A percentile compares a stretch with the other conserved stretches of the same genome.
Evolutionary conservation across 2,797 vertebrate species (phyloP).

Genomic region (Pristis pectinata): DNA sequence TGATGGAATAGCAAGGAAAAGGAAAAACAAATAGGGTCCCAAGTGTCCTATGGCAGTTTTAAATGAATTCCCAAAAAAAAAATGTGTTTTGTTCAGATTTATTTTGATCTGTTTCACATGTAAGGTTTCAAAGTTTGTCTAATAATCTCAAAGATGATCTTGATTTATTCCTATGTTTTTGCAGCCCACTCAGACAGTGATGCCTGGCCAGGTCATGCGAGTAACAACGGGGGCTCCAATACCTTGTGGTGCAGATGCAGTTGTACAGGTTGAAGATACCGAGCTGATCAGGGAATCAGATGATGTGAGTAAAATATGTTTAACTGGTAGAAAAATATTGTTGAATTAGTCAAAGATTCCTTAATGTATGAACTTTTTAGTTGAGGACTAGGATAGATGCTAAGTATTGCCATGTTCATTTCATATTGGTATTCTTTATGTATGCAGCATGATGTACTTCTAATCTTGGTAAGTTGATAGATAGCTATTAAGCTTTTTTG

Average conservation of each 20-base stretch:
- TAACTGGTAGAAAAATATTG: not conserved
- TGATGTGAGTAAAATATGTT: constrained; percentile 67
- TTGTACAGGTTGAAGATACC: constrained; percentile 95
- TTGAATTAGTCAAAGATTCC: not conserved
- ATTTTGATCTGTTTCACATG: not conserved
- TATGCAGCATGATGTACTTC: constrained; percentile 37
- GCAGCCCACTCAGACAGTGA: constrained; percentile 93
- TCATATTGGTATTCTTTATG: constrained; percentile 35
- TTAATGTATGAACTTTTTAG: not conserved
- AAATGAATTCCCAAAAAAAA: not conserved
- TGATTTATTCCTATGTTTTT: constrained; percentile 41
- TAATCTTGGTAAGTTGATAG: constrained; percentile 38
- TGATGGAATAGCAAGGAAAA: not conserved
- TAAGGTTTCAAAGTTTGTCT: constrained; percentile 21
- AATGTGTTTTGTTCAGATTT: not conserved
- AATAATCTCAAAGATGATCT: constrained; percentile 39
- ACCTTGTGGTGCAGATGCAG: constrained; percentile 93
- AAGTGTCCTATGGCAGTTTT: not conserved
- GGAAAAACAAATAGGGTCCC: not conserved
- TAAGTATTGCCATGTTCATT: constrained; percentile 33
- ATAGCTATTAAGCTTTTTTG: constrained; percentile 1
- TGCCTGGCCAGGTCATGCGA: constrained; percentile 98
- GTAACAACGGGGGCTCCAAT: constrained; percentile 96
- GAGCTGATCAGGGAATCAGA: constrained; percentile 96
- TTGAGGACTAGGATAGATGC: constrained; percentile 29